phyloP scores from a whole-genome alignment of 2,113 vertebrate species.

The Phalacrocorax pelagicus region DNA sequence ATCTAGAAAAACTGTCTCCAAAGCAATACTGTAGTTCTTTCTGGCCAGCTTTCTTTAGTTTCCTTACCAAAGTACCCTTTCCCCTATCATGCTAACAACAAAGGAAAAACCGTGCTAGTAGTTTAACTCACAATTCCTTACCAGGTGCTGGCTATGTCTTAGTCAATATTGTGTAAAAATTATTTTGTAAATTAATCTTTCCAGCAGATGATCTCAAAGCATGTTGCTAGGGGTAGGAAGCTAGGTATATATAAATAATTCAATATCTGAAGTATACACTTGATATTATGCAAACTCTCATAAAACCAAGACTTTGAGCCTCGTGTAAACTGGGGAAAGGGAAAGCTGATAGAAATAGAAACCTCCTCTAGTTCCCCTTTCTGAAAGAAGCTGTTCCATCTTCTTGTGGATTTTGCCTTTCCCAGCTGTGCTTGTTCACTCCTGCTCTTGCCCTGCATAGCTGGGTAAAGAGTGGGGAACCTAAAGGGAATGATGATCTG shows the following conservation, averaged over 20 bases:
- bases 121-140: neutral
- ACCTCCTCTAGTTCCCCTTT: neutral
- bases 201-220: neutral
- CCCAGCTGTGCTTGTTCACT: neutral
- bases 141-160: neutral
- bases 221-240: neutral
- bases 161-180: neutral
- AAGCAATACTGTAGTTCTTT: neutral
- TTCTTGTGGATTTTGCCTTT: neutral
- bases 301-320: neutral
- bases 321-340: neutral
- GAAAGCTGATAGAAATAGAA: neutral
- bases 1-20: neutral
- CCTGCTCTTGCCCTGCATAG: neutral
- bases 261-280: neutral
- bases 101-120: neutral
- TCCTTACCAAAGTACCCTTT: neutral
- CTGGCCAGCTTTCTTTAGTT: neutral
- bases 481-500: neutral
- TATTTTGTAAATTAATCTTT: neutral
- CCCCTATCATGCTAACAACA: neutral
- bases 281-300: neutral
- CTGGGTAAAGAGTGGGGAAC: neutral
- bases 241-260: neutral
- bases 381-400: neutral